A percentile compares a stretch with the other conserved stretches of the same genome.
Conservation (phyloP, 2,888 invertebrate species). For the Sisyra terminalis region DNA sequence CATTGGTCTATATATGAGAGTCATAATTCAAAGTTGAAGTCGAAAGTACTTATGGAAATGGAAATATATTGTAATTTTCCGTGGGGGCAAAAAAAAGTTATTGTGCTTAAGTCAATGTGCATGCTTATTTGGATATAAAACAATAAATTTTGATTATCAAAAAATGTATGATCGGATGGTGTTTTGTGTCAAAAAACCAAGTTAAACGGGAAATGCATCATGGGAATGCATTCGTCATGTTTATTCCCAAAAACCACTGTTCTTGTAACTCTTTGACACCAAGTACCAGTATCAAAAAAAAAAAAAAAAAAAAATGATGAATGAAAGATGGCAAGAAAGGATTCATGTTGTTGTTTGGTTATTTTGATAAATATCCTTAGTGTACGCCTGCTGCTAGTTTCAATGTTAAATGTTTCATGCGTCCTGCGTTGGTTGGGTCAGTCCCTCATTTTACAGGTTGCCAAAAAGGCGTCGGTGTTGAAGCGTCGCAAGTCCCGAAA, state of each 20-base stretch:
- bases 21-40: no score
- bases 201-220: no score
- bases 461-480: constrained; percentile 55
- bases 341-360: neutral
- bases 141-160: neutral
- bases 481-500: constrained; percentile 51
- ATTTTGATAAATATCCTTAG: neutral
- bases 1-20: no score
- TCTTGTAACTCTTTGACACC: no score
- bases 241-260: no score
- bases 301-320: neutral
- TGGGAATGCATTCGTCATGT: no score
- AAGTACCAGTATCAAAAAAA: no score
- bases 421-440: constrained; percentile 33
- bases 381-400: constrained; percentile 14
- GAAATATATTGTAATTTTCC: no score
- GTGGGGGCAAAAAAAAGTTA: no score
- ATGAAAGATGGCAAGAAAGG: neutral
- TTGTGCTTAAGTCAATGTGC: neutral
- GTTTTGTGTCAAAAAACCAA: no score
- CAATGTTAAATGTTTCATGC: constrained; percentile 26
- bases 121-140: neutral
- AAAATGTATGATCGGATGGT: neutral
- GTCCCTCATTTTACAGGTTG: constrained; percentile 56
- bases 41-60: no score